Conservation (phyloP, 64 coral and sea anemone species). For the Porites lutea region DNA sequence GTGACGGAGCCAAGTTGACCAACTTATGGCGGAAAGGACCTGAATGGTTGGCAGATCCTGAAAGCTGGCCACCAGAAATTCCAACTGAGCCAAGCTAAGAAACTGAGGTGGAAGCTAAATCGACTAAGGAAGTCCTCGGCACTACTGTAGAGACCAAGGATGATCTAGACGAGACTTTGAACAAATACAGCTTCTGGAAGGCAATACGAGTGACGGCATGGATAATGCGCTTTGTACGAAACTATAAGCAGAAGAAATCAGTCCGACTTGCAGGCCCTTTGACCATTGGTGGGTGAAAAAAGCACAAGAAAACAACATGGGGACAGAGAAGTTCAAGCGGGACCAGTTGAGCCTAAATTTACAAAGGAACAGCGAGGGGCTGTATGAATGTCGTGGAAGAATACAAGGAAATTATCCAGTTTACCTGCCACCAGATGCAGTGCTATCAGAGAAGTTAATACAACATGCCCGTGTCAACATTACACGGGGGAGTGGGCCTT, state of each 20-base stretch:
- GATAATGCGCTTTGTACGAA: constrained; percentile 37
- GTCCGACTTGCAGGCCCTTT: neutral
- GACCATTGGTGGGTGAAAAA: constrained; percentile 47
- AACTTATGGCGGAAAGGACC: neutral
- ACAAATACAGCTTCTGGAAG: constrained; percentile 35
- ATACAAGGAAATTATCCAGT: constrained; percentile 38
- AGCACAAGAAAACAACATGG: constrained; percentile 42
- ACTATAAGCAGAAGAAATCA: constrained; percentile 27
- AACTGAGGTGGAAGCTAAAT: constrained; percentile 43
- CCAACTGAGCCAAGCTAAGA: constrained; percentile 11
- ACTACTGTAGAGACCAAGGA: neutral
- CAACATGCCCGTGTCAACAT: constrained; percentile 3
- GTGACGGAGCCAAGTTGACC: neutral
- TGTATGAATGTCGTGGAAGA: constrained; percentile 46
- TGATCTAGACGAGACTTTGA: constrained; percentile 36
- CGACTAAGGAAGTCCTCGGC: constrained; percentile 10
- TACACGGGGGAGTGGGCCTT: constrained; percentile 69
- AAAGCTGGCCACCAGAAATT: constrained; percentile 13
- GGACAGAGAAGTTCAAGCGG: constrained; percentile 49
- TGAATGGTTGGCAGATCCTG: constrained; percentile 26
- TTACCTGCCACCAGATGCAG: constrained; percentile 4
- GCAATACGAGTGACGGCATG: constrained; percentile 29
- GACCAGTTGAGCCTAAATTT: constrained; percentile 45
- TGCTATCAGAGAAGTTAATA: constrained; percentile 60
- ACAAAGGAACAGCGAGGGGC: constrained; percentile 20